Conservation (phyloP, 2,797 vertebrate species). For the Otus scops region DNA sequence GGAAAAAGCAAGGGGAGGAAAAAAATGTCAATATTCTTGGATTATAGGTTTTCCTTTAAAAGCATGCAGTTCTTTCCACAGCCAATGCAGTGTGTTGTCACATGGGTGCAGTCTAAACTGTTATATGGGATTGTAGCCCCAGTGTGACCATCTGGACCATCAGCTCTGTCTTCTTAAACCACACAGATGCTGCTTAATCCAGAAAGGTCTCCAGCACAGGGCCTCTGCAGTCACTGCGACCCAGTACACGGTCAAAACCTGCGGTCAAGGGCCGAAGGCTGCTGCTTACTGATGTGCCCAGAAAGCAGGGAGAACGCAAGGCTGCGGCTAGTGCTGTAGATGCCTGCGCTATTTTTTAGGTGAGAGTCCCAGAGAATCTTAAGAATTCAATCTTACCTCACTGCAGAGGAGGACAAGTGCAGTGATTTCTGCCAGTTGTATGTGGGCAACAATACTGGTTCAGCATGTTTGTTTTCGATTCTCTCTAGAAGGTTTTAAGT, state of each 20-base stretch:
- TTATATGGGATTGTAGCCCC: background rate
- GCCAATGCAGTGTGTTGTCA: background rate
- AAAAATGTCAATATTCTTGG: background rate
- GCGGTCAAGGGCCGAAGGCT: background rate
- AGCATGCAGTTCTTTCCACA: background rate
- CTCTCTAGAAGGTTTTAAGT: conserved; percentile 2
- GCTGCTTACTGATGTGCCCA: background rate
- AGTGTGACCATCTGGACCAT: background rate
- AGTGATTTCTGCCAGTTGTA: background rate
- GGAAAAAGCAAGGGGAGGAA: background rate
- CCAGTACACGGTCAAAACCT: background rate
- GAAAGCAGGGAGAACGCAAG: background rate
- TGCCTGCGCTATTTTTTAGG: background rate
- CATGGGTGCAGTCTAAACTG: background rate
- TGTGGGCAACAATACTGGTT: background rate
- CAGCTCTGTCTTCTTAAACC: background rate
- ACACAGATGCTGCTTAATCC: background rate
- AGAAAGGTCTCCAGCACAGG: background rate
- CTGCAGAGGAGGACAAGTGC: background rate
- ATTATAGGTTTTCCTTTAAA: background rate
- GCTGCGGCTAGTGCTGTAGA: background rate
- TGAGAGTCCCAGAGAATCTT: background rate
- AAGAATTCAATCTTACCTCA: background rate
- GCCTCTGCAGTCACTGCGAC: background rate
- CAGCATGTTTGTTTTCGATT: conserved; percentile 15